Conservation (phyloP, 2,113 vertebrate genomes). For the Menidia beryllina region DNA sequence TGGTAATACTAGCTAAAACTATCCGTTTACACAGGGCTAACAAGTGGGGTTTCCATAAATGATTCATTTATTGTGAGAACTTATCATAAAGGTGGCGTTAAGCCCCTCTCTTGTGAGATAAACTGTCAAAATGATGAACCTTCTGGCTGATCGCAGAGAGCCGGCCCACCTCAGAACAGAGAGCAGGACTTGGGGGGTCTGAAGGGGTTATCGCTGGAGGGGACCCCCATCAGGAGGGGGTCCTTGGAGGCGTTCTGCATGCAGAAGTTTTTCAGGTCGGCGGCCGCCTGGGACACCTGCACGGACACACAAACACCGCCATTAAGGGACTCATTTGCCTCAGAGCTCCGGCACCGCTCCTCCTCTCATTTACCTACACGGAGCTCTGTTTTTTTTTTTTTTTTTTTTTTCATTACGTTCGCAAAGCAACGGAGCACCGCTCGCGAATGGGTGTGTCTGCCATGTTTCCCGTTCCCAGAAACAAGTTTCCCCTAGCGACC, state of each 20-base stretch:
- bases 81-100: background rate
- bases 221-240: slow-evolving; percentile 83
- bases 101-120: background rate
- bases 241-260: slow-evolving; percentile 83
- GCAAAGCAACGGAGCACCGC: slow-evolving; percentile 28
- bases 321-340: background rate
- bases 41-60: too few species aligned
- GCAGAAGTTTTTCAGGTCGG: slow-evolving; percentile 84
- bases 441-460: background rate
- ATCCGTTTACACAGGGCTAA: too few species aligned
- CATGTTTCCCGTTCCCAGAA: background rate
- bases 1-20: too few species aligned
- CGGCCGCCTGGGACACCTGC: slow-evolving; percentile 84
- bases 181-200: slow-evolving; percentile 84
- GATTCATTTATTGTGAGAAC: too few species aligned
- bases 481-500: background rate
- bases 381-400: slow-evolving; percentile 39
- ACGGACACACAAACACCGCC: slow-evolving; percentile 32
- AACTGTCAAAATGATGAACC: background rate
- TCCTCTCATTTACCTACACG: background rate
- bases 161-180: slow-evolving; percentile 79
- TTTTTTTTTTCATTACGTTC: slow-evolving; percentile 63
- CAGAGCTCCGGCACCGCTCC: background rate
- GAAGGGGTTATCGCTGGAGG: slow-evolving; percentile 85
- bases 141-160: background rate